These are phyloP conservation scores for Eupeodes latifasciatus DNA, from an alignment of 2,888 invertebrate species.

Conservation along the genomic window DNA sequence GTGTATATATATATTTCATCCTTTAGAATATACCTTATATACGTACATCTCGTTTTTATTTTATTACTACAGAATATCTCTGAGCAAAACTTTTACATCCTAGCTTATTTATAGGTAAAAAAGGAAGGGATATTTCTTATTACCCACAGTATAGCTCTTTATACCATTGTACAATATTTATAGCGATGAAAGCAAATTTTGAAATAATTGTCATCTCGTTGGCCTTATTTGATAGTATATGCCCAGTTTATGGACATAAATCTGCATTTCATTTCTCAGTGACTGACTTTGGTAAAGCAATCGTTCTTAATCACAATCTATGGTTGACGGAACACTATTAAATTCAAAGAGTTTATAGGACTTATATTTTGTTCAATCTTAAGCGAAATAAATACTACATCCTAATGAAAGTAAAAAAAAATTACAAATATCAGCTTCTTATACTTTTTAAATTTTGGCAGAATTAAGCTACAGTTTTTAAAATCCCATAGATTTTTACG, in stretches of 20 bases:
- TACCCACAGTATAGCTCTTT: not conserved
- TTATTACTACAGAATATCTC: not conserved
- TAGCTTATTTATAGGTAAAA: conserved; percentile 10
- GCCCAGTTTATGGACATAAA: conserved; percentile 3
- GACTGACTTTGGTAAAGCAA: conserved; percentile 34
- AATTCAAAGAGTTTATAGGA: not conserved
- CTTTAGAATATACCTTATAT: not conserved
- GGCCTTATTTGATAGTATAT: not conserved
- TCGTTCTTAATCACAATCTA: not conserved
- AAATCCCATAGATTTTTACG: too few species aligned
- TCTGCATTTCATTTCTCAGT: conserved; percentile 1
- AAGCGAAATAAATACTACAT: too few species aligned
- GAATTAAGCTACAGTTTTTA: too few species aligned
- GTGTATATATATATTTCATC: not conserved
- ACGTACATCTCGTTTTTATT: not conserved
- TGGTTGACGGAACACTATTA: not conserved
- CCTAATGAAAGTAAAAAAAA: too few species aligned
- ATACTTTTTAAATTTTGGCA: too few species aligned
- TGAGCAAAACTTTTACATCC: conserved; percentile 23
- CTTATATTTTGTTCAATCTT: not conserved
- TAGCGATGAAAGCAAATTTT: conserved; percentile 45
- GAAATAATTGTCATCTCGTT: conserved; percentile 41
- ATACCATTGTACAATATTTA: conserved; percentile 31
- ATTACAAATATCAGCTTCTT: too few species aligned
- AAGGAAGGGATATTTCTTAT: not conserved